Evolutionary conservation across 1,140 invertebrate genomes (phyloP).

Genomic region (Apis laboriosa): DNA sequence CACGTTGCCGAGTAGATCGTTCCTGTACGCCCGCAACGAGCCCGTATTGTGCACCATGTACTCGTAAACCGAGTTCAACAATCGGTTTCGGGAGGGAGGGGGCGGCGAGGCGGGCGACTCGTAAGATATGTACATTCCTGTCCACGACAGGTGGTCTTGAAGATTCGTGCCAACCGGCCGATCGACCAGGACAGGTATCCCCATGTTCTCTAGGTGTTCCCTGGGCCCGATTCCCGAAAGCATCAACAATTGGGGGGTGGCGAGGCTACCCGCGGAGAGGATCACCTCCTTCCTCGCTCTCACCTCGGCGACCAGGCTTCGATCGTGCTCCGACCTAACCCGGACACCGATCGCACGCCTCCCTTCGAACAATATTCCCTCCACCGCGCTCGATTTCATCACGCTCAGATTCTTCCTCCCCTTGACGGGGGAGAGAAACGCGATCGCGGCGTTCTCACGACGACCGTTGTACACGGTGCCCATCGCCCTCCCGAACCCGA

Average conservation of each 20-base stretch:
- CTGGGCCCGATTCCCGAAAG: slow-evolving; percentile 88
- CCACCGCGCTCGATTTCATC: slow-evolving; percentile 83
- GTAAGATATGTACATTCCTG: slow-evolving; percentile 65
- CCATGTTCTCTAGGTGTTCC: slow-evolving; percentile 83
- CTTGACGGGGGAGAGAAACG: slow-evolving; percentile 83
- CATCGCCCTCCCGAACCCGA: slow-evolving; percentile 81
- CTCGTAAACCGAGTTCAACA: slow-evolving; percentile 53
- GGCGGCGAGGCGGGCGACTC: slow-evolving; percentile 81
- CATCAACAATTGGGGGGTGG: slow-evolving; percentile 86
- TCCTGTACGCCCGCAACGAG: slow-evolving; percentile 20
- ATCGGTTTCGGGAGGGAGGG: slow-evolving; percentile 67
- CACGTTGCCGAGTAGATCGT: slow-evolving; percentile 65
- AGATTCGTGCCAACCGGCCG: slow-evolving; percentile 85
- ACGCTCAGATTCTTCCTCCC: slow-evolving; percentile 86
- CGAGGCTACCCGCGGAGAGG: slow-evolving; percentile 83
- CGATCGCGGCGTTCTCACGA: slow-evolving; percentile 84
- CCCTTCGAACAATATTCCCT: slow-evolving; percentile 81
- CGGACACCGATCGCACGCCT: slow-evolving; percentile 72
- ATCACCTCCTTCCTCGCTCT: slow-evolving; percentile 84
- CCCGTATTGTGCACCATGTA: slow-evolving; percentile 68
- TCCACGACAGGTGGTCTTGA: slow-evolving; percentile 84
- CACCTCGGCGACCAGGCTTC: slow-evolving; percentile 64
- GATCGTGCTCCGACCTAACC: slow-evolving; percentile 78
- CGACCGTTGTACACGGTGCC: slow-evolving; percentile 81
- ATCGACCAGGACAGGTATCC: slow-evolving; percentile 82